Base-by-base conservation (phyloP, 2,113 vertebrate species). In the Motacilla alba region DNA sequence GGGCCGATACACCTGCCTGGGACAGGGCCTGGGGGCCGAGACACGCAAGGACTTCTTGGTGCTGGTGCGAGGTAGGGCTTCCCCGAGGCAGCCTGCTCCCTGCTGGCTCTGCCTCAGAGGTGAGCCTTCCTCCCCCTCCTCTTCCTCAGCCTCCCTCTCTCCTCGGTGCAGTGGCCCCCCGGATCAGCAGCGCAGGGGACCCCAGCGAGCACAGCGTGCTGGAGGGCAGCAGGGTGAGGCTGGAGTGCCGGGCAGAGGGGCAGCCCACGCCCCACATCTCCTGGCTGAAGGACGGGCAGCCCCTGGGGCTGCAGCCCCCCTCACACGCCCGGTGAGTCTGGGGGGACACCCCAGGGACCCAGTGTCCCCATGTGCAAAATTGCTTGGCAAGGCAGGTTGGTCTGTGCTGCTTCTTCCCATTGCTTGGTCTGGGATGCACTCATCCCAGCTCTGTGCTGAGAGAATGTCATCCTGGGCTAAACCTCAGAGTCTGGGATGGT, bases 241-340 rank as follows among this genome's bases (percentile, higher is more conserved):
- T 99, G 94, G 97, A 98, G 94, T 99, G 99, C 67, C 97, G 28
- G 83, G 98, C 96, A 0, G 96, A 97, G 5, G 99, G 99, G 30
- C 98, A 97, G 89, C 99, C 99, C 3, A 77, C 88, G 0, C 99
- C 99, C 1, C 94, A 84, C 1, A 96, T 99, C 91, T 97, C 96
- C 90, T 99, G 99, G 99, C 95, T 99, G 84, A 99, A 98, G 96
- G 98, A 99, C 0, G 98, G 99, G 33, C 87, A 93, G 52, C 98
- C 98, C 7, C 96, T 99, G 76, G 91, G 86, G 46, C 93, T 91
- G 77, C 96, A 91, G 84, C 35, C 76, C 78, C 20, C 95, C 75
- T 82, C 97, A 18, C 92, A 74, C 46, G 39, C 72, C 53, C 76
- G 94, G 99, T 98, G 96, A 96, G 97, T 49, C n/a, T 7, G 9